Conservation (phyloP, 1,140 invertebrate species). For the Aphidius ervi region DNA sequence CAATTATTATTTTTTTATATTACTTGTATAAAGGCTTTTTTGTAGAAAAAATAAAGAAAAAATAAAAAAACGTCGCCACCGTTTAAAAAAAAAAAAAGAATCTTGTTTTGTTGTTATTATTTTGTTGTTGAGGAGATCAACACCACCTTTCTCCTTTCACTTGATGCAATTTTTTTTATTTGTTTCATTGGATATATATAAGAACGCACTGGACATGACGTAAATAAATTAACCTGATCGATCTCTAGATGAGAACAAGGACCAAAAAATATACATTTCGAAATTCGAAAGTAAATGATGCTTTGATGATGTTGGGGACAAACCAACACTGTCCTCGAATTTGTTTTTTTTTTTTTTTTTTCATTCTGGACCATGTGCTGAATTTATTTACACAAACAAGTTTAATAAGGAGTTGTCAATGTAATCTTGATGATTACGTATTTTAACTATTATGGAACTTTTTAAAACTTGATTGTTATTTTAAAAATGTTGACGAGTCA, state of each 20-base stretch:
- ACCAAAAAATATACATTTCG: constrained; percentile 20
- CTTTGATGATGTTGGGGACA: constrained; percentile 5
- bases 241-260: constrained; percentile 5
- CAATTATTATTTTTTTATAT: constrained; percentile 41
- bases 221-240: constrained; percentile 24
- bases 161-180: constrained; percentile 17
- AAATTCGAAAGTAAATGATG: constrained; percentile 41
- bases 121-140: too few species aligned
- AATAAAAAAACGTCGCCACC: constrained; percentile 52
- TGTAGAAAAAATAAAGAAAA: constrained; percentile 45
- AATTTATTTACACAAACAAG: too few species aligned
- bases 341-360: too few species aligned
- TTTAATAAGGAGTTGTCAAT: too few species aligned
- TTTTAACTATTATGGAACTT: too few species aligned
- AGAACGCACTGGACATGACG: constrained; percentile 30
- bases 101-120: too few species aligned
- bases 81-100: constrained; percentile 31
- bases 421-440: too few species aligned
- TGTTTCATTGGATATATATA: too few species aligned
- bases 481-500: too few species aligned
- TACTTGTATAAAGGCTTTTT: constrained; percentile 55
- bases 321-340: too few species aligned
- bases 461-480: too few species aligned
- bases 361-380: too few species aligned
- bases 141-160: constrained; percentile 50